Evolutionary conservation across 2,797 vertebrate genomes (phyloP).

Genomic region (Urocyon cinereoargenteus): DNA sequence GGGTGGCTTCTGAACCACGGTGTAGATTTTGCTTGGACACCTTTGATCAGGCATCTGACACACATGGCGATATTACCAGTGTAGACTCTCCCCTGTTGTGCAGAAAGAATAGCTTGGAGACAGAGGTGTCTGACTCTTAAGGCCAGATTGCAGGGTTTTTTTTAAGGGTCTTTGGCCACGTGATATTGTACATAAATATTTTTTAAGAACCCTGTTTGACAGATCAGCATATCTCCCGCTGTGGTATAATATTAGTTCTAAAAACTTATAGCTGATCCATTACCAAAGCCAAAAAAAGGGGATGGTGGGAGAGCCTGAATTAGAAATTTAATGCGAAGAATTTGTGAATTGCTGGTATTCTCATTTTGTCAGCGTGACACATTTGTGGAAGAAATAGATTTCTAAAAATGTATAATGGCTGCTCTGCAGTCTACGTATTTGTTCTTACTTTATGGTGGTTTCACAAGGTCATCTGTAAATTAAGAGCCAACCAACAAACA

Average conservation of each 20-base stretch:
- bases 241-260: neutral
- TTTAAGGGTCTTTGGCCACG: neutral
- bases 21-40: neutral
- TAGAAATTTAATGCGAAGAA: constrained; percentile 46
- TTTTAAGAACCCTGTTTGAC: neutral
- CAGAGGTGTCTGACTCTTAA: neutral
- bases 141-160: constrained; percentile 34
- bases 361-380: constrained; percentile 64
- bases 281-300: neutral
- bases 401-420: constrained; percentile 42
- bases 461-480: constrained; percentile 41
- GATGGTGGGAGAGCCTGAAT: neutral
- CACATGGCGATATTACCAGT: neutral
- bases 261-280: neutral
- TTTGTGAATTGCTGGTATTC: constrained; percentile 35
- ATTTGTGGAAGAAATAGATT: constrained; percentile 60
- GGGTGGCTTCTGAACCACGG: neutral
- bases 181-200: constrained; percentile 47
- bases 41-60: constrained; percentile 52
- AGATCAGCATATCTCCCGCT: neutral
- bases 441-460: neutral
- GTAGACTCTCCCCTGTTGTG: neutral
- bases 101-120: neutral
- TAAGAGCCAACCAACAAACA: neutral
- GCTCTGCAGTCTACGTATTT: neutral